Conservation (phyloP, 2,888 invertebrate species). For the Erannis defoliaria region DNA sequence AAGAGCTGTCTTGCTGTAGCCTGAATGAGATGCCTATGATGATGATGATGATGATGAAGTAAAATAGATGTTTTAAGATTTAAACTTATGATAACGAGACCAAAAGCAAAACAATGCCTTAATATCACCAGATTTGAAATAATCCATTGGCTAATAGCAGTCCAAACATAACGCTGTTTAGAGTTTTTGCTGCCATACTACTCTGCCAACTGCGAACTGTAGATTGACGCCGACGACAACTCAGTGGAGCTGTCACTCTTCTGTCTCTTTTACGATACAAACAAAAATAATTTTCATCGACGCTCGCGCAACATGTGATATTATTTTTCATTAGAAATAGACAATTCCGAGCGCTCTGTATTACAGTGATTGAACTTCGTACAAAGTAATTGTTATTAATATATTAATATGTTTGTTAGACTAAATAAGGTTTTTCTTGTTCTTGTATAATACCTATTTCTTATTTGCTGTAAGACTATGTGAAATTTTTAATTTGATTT, state of each 20-base stretch:
- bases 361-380: conserved; percentile 14
- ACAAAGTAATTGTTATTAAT: background rate
- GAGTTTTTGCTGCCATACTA: conserved; percentile 29
- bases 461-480: too few species aligned
- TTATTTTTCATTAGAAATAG: conserved; percentile 48
- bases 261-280: conserved; percentile 36
- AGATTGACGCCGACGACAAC: conserved; percentile 43
- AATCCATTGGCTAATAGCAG: background rate
- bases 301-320: conserved; percentile 47
- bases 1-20: too few species aligned
- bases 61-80: background rate
- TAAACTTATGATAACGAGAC: background rate
- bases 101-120: background rate
- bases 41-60: too few species aligned
- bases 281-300: conserved; percentile 45
- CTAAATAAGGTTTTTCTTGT: too few species aligned
- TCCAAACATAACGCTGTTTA: conserved; percentile 4
- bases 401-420: too few species aligned
- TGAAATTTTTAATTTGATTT: too few species aligned
- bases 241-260: conserved; percentile 31
- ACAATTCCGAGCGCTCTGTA: conserved; percentile 17
- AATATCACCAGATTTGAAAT: background rate
- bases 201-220: conserved; percentile 37
- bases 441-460: too few species aligned
- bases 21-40: too few species aligned